Percentiles rank a stretch among this genome's conserved stretches.
phyloP scores from a whole-genome alignment of 2,113 vertebrate species.

The Barbus barbus region DNA sequence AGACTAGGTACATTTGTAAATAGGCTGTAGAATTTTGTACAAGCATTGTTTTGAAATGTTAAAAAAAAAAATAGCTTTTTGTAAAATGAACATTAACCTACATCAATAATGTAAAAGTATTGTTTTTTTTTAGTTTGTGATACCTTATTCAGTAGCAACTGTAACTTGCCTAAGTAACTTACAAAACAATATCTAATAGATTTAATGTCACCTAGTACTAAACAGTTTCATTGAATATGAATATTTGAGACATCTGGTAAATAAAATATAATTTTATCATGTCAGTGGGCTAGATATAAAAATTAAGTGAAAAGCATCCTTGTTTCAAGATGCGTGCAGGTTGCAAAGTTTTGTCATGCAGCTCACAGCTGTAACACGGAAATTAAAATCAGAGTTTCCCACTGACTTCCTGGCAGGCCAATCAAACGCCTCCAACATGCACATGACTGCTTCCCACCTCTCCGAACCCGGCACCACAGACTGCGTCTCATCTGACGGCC shows the following conservation, averaged over 20 bases:
- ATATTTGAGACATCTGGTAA: constrained; percentile 7
- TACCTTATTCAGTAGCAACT: too few relatives aligned
- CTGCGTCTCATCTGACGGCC: constrained; percentile 32
- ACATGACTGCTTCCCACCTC: background rate
- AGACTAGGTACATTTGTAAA: too few relatives aligned
- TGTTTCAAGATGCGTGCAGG: constrained; percentile 62
- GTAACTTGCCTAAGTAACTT: too few relatives aligned
- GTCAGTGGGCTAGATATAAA: background rate
- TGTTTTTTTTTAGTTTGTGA: background rate
- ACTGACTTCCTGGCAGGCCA: constrained; percentile 73
- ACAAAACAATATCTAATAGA: too few relatives aligned
- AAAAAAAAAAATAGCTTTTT: too few relatives aligned
- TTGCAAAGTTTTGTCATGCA: constrained; percentile 72
- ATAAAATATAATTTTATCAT: constrained; percentile 2
- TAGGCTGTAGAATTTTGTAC: too few relatives aligned
- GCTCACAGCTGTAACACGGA: constrained; percentile 74
- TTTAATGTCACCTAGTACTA: too few relatives aligned
- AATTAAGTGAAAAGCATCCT: background rate
- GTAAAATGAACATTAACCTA: background rate
- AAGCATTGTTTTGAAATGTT: too few relatives aligned
- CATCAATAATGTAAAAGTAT: background rate
- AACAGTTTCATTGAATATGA: background rate
- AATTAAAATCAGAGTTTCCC: constrained; percentile 73
- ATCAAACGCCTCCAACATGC: constrained; percentile 66
- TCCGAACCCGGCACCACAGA: constrained; percentile 2